phyloP scores from a whole-genome alignment of 2,888 invertebrate genomes.

The Lepidochitona cinerea region DNA sequence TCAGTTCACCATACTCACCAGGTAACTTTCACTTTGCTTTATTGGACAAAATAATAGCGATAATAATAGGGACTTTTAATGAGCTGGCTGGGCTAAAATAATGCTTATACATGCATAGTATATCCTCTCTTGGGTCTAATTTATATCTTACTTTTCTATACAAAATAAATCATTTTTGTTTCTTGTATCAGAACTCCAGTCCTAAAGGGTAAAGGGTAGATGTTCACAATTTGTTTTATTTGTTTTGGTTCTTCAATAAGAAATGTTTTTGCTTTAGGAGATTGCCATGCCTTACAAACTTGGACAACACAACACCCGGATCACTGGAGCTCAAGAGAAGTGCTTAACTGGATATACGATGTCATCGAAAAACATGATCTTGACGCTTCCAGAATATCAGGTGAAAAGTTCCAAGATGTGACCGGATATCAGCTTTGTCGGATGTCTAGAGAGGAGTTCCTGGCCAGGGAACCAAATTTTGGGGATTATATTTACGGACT shows the following conservation, averaged over 20 bases:
- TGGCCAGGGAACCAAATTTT: slow-evolving; percentile 45
- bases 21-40: neutral
- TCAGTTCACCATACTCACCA: neutral
- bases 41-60: too few species aligned
- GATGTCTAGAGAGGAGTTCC: slow-evolving; percentile 48
- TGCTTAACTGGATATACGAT: slow-evolving; percentile 58
- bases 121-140: too few species aligned
- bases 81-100: too few species aligned
- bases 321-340: slow-evolving; percentile 51
- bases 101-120: too few species aligned
- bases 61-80: too few species aligned
- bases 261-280: too few species aligned
- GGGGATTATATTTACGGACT: slow-evolving; percentile 46
- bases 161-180: too few species aligned
- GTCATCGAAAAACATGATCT: slow-evolving; percentile 46
- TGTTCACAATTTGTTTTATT: too few species aligned
- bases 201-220: too few species aligned
- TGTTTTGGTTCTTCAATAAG: too few species aligned
- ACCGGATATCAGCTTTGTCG: slow-evolving; percentile 50
- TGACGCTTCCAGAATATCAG: slow-evolving; percentile 48
- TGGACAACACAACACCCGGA: slow-evolving; percentile 58
- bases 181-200: too few species aligned
- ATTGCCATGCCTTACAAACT: slow-evolving; percentile 27
- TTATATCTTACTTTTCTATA: too few species aligned
- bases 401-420: slow-evolving; percentile 55